A percentile compares a stretch with the other conserved stretches of the same genome.
phyloP scores from a whole-genome alignment of 2,113 vertebrate species.

The Lagenorhynchus albirostris region DNA sequence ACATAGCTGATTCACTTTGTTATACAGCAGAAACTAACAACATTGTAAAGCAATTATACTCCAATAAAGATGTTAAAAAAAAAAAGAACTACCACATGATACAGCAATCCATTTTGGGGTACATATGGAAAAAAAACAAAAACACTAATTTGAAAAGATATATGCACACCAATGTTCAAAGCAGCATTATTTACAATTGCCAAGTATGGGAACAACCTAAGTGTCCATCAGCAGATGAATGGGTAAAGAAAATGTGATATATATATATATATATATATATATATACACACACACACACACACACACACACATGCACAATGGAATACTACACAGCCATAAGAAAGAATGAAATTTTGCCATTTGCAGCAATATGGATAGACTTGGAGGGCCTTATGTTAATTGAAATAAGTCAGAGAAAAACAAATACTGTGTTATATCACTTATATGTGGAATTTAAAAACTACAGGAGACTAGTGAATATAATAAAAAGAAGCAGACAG shows the following conservation, averaged over 20 bases:
- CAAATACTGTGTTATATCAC: not conserved
- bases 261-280: no score
- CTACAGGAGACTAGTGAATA: not conserved
- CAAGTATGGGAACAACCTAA: not conserved
- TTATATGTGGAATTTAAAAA: not conserved
- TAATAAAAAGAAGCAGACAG: not conserved
- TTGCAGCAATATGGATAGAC: not conserved
- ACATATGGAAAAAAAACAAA: not conserved
- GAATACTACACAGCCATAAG: not conserved
- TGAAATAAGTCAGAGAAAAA: not conserved
- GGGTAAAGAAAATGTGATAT: not conserved
- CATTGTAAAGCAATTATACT: no score
- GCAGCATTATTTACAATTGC: not conserved
- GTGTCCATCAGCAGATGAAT: not conserved
- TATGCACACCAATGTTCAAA: not conserved
- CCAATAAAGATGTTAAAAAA: no score
- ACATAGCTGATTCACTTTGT: no score
- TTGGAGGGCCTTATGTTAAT: not conserved
- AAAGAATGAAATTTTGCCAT: not conserved
- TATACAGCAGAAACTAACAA: no score
- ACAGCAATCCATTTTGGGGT: not conserved
- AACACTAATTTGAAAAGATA: not conserved
- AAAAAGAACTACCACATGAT: not conserved
- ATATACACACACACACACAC: not conserved
- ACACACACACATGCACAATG: not conserved